Base-by-base conservation (phyloP, 2,797 vertebrate species). In the Nannoperca australis region DNA sequence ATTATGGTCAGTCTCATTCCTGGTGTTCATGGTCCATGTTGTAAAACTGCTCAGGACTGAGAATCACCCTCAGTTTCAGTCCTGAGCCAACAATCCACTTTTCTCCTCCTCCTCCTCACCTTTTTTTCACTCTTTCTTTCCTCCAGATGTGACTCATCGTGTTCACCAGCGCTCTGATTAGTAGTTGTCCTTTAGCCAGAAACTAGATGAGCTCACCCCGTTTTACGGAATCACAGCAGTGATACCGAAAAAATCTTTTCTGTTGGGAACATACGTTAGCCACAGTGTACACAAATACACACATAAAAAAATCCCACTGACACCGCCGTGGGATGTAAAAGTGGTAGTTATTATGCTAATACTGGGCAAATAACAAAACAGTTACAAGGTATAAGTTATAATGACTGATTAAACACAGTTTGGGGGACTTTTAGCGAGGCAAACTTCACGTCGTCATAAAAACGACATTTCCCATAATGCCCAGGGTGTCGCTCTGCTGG, bases 101-200 rank as follows among this genome's bases (percentile, higher is more conserved):
- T 58, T 64, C 47, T 54, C 42, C 53, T 71, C 73, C 58, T 60
- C 34, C 62, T 53, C 61, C 61, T 34, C 24, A 27, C 24, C 24
- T 58, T 54, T 54, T 54, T 54, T 55, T 32, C 22, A 30, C 61
- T 67, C 64, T 42, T 38, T 45, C 82, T 36, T 73, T 44, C 63
- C 45, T 82, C 90, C 93, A 93, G 81, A 91, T 93, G 88, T 81
- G 85, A 83, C 79, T 79, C 76, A 24, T 91, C 81, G 34, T 84
- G 76, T 77, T 88, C 77, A 64, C 69, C 59, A 72, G 30, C 24
- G 34, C 11, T 36, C 22, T 49, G 47, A 65, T n/a, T 44, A 30
- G 27, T 63, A 15, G 6, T 64, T 72, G 80, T 64, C 74, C 55
- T 54, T 6, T 5, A 5, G 24, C 76, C 67, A 72, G 13, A 66